These are phyloP conservation scores for Sebastes cheni DNA, from an alignment of 2,797 vertebrate species.

Conservation along the genomic window DNA sequence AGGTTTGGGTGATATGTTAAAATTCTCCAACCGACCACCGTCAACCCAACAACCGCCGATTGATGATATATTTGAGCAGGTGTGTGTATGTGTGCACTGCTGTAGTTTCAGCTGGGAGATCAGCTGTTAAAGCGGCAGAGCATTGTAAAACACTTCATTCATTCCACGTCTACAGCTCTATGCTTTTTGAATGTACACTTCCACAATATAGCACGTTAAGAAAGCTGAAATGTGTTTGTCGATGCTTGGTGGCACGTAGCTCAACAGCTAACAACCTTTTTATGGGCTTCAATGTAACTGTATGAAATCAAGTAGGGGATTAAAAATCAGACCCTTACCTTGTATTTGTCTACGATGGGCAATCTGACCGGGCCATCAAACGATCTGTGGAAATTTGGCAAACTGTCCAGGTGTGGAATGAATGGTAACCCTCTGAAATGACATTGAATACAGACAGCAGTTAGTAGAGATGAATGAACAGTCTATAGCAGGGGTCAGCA, in stretches of 20 bases:
- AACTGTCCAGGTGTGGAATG: constrained; percentile 98
- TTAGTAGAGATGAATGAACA: not conserved
- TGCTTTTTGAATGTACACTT: not conserved
- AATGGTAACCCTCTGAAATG: constrained; percentile 92
- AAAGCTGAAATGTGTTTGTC: not conserved
- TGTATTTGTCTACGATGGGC: constrained; percentile 99
- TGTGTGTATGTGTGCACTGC: no score
- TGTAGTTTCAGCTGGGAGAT: no score
- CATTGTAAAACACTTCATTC: no score
- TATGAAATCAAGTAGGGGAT: not conserved
- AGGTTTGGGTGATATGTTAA: no score
- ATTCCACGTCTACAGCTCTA: no score
- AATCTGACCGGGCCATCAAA: constrained; percentile 94
- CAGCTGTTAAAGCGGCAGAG: no score
- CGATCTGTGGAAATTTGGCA: constrained; percentile 96
- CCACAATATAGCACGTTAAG: not conserved
- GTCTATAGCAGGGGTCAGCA: no score
- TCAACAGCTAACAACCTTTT: not conserved
- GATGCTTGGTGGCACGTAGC: not conserved
- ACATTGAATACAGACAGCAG: not conserved
- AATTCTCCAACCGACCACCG: no score
- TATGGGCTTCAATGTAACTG: not conserved
- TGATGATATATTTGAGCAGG: no score
- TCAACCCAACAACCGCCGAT: no score
- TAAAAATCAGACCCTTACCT: constrained; percentile 78